Evolutionary conservation across 1,140 invertebrate species (phyloP).

Genomic region (Battus philenor): DNA sequence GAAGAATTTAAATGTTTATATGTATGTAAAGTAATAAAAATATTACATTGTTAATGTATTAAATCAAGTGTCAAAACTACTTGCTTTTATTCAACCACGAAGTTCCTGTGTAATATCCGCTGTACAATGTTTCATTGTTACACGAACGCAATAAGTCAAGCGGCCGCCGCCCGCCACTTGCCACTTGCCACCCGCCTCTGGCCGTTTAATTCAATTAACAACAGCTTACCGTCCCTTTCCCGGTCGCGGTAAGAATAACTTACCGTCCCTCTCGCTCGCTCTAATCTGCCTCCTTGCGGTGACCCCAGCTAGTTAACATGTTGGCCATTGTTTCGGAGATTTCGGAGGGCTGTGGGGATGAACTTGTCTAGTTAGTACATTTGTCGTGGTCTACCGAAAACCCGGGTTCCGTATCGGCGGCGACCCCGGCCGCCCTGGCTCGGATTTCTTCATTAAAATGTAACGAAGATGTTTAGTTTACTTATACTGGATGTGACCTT

Average conservation of each 20-base stretch:
- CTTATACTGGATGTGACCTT: too few species aligned
- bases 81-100: background rate
- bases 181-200: constrained; percentile 12
- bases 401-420: background rate
- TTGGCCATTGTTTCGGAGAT: constrained; percentile 35
- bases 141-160: constrained; percentile 14
- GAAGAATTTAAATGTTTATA: too few species aligned
- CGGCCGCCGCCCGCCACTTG: constrained; percentile 17
- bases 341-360: constrained; percentile 21
- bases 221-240: background rate
- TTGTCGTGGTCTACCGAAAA: constrained; percentile 22
- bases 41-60: too few species aligned
- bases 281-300: constrained; percentile 42
- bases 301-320: constrained; percentile 44
- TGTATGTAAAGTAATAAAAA: too few species aligned
- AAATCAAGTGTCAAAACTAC: too few species aligned
- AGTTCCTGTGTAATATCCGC: constrained; percentile 9
- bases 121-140: constrained; percentile 16
- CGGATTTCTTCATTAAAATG: constrained; percentile 3
- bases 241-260: background rate
- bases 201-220: constrained; percentile 31
- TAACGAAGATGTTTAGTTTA: background rate
- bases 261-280: constrained; percentile 16
- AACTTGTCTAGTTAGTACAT: constrained; percentile 33
- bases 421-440: background rate